A percentile compares a stretch with the other conserved stretches of the same genome.
These are phyloP conservation scores for Toxotes chatareus DNA, from an alignment of 2,113 vertebrate species.

Conservation along the genomic window DNA sequence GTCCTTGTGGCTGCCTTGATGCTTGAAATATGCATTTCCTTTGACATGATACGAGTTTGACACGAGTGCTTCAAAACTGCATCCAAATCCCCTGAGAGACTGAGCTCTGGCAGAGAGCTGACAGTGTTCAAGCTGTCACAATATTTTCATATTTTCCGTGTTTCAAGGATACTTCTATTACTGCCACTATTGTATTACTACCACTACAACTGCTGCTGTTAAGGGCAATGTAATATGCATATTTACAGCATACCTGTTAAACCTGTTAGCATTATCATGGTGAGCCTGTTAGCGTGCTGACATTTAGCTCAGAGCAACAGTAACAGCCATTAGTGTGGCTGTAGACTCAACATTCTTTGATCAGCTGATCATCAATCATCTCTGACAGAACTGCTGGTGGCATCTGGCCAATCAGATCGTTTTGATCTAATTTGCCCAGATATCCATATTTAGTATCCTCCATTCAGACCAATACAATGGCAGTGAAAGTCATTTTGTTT, in stretches of 20 bases:
- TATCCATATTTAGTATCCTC: too few relatives aligned
- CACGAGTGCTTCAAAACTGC: constrained; percentile 33
- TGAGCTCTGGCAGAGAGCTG: constrained; percentile 25
- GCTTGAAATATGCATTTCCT: constrained; percentile 54
- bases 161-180: constrained; percentile 3
- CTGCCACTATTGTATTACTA: not conserved
- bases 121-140: constrained; percentile 43
- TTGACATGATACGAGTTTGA: constrained; percentile 42
- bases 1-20: constrained; percentile 48
- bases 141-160: constrained; percentile 5
- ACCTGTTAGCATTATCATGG: not conserved
- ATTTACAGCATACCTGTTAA: not conserved
- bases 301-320: not conserved
- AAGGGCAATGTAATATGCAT: not conserved
- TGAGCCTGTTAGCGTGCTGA: not conserved
- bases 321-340: too few relatives aligned
- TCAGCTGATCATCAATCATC: too few relatives aligned
- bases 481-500: not conserved
- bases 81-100: constrained; percentile 30
- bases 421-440: not conserved
- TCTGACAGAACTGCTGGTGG: too few relatives aligned
- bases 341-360: too few relatives aligned
- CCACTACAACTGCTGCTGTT: not conserved
- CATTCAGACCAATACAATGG: not conserved
- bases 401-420: not conserved